Evolutionary conservation across 2,888 invertebrate species (phyloP), one percentile per base, ranked within the genome.

Genomic region (Lampropteryx suffumata): DNA sequence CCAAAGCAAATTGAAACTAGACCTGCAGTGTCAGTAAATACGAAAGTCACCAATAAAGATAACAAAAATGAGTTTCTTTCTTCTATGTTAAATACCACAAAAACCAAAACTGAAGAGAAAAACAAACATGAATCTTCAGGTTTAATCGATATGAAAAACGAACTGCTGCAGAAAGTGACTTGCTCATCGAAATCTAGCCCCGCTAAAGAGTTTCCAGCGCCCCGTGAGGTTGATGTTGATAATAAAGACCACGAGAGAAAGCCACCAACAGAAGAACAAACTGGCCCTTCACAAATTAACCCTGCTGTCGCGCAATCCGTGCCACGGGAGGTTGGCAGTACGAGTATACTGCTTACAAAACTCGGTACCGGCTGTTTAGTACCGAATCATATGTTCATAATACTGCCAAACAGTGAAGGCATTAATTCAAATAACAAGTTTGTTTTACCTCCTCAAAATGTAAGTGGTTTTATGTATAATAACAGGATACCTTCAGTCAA

Each of bases 351-450:
- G 7, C 29, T 26, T 12, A 8, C 42, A 3, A 42, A 49, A 49
- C 29, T 17, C 2, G 42, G 36, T 14, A 14, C 30, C 9, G 17
- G 27, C 11, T 24, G 21, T 17, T 41, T 42, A 14, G 9, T 37
- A 6, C 29, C 36, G 28, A 49, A 49, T 10, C 48, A 41, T 27
- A 29, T 49, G 30, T 49, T 27, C 14, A 27, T 49, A 17, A 32
- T 49, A 30, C 6, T 49, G 8, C 48, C 48, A 4, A 24, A 27
- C 14, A 27, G 36, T 29, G n/a, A 17, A 7, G n/a, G 9, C 10
- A 8, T 41, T n/a, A 14, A 14, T 14, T 13, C n/a, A 27, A 29
- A 41, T 8, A 49, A 36, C 26, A 26, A 26, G 11, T 27, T 36
- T 9, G 21, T 42, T 32, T 35, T 49, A 11, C 13, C 41, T 14